phyloP scores from a whole-genome alignment of 2,888 invertebrate species.

The Sisyra terminalis region DNA sequence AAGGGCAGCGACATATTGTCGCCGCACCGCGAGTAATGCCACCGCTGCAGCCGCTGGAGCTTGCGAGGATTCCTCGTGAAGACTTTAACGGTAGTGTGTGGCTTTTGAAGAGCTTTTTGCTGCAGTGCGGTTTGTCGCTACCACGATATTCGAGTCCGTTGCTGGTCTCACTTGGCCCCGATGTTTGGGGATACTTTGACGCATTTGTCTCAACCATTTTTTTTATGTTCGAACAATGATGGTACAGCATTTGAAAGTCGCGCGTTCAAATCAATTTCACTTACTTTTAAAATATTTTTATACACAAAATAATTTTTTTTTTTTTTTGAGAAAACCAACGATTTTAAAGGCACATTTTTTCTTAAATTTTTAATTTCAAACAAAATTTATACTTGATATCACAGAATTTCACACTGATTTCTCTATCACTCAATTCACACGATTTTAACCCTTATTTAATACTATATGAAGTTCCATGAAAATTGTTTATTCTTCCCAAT shows the following conservation, averaged over 20 bases:
- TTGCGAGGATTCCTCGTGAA: neutral
- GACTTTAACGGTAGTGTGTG: conserved; percentile 1
- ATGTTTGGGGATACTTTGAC: conserved; percentile 7
- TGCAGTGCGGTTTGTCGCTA: conserved; percentile 4
- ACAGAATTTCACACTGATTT: too few species aligned
- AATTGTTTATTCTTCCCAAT: too few species aligned
- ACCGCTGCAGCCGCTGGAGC: neutral
- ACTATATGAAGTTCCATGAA: too few species aligned
- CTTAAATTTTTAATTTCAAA: too few species aligned
- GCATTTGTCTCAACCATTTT: conserved; percentile 28
- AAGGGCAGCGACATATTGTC: conserved; percentile 15
- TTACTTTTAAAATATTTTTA: conserved; percentile 1
- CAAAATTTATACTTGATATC: too few species aligned
- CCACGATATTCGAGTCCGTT: neutral
- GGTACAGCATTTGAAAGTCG: conserved; percentile 8
- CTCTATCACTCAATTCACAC: too few species aligned
- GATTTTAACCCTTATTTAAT: too few species aligned
- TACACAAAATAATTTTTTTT: conserved; percentile 2
- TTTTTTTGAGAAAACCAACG: neutral
- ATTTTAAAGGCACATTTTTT: too few species aligned
- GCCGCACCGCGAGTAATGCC: conserved; percentile 21
- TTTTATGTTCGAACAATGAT: conserved; percentile 10
- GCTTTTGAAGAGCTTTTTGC: conserved; percentile 1
- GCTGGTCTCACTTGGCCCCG: neutral
- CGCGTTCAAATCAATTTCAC: neutral